These are phyloP conservation scores for Triplophysa yarkandensis DNA, from an alignment of 2,797 vertebrate genomes.

Conservation along the genomic window DNA sequence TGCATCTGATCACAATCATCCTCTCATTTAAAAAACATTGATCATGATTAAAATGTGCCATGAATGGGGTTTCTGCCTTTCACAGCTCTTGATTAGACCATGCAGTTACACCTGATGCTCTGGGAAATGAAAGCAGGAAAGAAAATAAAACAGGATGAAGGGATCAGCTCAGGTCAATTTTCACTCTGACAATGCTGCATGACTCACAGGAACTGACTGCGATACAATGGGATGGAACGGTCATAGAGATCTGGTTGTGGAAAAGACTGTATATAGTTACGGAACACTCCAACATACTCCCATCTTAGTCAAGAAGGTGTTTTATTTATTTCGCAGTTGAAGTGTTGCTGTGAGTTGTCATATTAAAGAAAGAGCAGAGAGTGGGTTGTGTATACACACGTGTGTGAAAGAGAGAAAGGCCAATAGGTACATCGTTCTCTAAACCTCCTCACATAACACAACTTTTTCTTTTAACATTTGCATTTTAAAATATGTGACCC, in stretches of 20 bases:
- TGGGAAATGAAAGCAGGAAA: not conserved
- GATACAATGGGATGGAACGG: not conserved
- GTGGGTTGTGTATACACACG: not conserved
- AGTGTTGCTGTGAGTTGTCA: constrained; percentile 15
- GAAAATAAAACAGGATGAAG: constrained; percentile 6
- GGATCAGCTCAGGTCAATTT: constrained; percentile 7
- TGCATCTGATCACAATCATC: not conserved
- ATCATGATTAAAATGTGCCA: not conserved
- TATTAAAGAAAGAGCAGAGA: constrained; percentile 5
- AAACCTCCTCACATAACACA: not conserved
- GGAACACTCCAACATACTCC: not conserved
- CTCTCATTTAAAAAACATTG: not conserved
- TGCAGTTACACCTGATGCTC: not conserved
- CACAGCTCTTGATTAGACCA: not conserved
- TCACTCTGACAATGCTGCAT: not conserved
- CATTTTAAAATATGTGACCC: not conserved
- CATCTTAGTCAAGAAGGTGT: constrained; percentile 18
- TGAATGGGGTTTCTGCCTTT: not conserved
- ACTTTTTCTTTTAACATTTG: not conserved
- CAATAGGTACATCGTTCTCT: not conserved
- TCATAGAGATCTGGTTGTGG: not conserved
- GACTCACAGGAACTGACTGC: constrained; percentile 6
- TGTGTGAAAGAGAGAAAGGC: not conserved
- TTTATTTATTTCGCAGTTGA: constrained; percentile 14
- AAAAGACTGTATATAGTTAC: not conserved